A percentile compares a stretch with the other conserved stretches of the same genome.
Evolutionary conservation across 2,113 vertebrate genomes (phyloP).

Genomic region (Otus sunia): DNA sequence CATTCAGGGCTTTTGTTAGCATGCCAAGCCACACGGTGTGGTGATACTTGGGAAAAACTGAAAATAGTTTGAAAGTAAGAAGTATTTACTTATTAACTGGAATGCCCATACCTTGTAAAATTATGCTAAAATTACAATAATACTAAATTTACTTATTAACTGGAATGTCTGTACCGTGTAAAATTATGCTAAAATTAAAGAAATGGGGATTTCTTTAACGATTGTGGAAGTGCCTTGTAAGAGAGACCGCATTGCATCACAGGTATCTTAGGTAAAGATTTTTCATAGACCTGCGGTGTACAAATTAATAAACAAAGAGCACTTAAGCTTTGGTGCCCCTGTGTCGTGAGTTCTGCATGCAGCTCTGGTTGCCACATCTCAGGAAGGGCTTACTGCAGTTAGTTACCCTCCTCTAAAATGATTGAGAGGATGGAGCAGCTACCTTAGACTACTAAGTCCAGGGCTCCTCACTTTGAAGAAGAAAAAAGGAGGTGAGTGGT

Average conservation of each 20-base stretch:
- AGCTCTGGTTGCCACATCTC: neutral
- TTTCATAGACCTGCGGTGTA: neutral
- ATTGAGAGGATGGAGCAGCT: neutral
- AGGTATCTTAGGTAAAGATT: neutral
- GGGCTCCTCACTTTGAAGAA: neutral
- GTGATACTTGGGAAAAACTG: neutral
- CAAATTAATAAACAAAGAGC: neutral
- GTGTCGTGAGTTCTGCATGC: rapidly evolving
- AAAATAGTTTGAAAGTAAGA: neutral
- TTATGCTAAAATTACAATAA: neutral
- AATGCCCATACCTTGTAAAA: neutral
- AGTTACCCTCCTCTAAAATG: neutral
- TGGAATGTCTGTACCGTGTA: neutral
- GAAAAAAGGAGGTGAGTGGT: neutral
- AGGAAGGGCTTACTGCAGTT: neutral
- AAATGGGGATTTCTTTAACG: neutral
- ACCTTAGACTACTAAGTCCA: neutral
- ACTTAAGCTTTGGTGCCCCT: neutral
- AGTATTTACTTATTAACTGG: neutral
- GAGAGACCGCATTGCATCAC: neutral
- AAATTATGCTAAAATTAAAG: neutral
- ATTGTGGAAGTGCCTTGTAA: neutral
- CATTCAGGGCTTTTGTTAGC: neutral
- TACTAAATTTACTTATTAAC: neutral
- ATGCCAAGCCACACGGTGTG: neutral